These are phyloP conservation scores for Ailuropoda melanoleuca DNA, from an alignment of 2,113 vertebrate species.

Conservation along the genomic window DNA sequence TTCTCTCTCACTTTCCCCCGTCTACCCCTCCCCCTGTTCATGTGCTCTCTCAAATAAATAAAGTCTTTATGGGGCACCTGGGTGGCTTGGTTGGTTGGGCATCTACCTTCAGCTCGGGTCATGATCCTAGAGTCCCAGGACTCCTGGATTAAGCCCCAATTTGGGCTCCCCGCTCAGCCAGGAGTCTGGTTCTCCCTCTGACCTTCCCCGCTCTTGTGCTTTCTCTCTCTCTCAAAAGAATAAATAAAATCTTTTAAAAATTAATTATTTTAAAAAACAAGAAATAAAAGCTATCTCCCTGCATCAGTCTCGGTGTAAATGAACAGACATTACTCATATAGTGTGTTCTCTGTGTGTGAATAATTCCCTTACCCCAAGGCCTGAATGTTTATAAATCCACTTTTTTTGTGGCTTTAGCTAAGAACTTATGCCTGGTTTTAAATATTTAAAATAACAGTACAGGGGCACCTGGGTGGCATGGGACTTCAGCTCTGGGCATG, in stretches of 20 bases:
- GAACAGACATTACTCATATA: too few species aligned
- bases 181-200: neutral
- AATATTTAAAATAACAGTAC: neutral
- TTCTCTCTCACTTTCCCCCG: neutral
- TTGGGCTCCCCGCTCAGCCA: neutral
- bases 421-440: neutral
- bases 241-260: too few species aligned
- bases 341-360: neutral
- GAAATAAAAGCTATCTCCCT: neutral
- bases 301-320: neutral
- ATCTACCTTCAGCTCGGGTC: neutral
- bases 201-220: neutral
- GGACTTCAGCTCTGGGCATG: neutral
- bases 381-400: neutral
- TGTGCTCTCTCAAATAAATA: neutral
- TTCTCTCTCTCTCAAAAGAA: neutral
- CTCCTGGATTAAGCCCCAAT: neutral
- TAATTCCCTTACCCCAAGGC: neutral
- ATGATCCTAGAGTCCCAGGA: neutral
- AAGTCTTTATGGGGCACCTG: neutral
- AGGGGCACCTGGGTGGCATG: neutral
- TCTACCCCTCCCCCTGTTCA: neutral
- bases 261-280: too few species aligned
- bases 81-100: neutral
- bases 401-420: neutral